Percentiles rank a stretch among this genome's conserved stretches.
phyloP scores from a whole-genome alignment of 2,113 vertebrate genomes.

The Chaetorhynchus papuensis region DNA sequence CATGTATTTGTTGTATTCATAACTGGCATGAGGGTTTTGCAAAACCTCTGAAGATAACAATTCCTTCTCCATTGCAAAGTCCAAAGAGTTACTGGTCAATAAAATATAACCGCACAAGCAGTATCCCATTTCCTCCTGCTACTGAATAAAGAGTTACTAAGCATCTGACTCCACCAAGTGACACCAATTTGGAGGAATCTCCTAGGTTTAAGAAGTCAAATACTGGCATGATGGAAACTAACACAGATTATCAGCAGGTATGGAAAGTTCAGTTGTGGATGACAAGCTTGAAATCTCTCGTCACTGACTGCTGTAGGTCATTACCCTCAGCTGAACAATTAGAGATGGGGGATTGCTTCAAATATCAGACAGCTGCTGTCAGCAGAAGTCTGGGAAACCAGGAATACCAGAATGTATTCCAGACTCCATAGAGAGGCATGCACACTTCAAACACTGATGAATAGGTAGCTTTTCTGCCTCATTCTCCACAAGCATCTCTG shows the following conservation, averaged over 20 bases:
- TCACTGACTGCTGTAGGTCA: background rate
- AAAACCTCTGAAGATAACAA: background rate
- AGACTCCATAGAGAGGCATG: background rate
- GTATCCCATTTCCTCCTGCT: background rate
- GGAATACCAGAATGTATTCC: background rate
- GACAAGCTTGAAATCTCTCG: background rate
- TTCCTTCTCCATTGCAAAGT: background rate
- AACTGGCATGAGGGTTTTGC: background rate
- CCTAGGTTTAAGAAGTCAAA: background rate
- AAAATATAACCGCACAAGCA: background rate
- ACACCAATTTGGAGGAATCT: background rate
- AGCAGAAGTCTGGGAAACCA: background rate
- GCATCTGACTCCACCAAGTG: background rate
- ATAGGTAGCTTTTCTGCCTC: background rate
- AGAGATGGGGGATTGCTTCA: background rate
- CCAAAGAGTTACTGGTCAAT: background rate
- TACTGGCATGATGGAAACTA: background rate
- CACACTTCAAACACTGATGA: background rate
- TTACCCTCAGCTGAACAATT: background rate
- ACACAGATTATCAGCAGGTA: background rate
- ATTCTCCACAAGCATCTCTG: background rate
- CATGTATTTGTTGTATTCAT: background rate
- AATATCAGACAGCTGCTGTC: background rate
- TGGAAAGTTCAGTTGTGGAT: background rate
- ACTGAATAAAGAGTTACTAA: background rate